Evolutionary conservation across 1,140 invertebrate genomes (phyloP).

Genomic region (Periplaneta americana): DNA sequence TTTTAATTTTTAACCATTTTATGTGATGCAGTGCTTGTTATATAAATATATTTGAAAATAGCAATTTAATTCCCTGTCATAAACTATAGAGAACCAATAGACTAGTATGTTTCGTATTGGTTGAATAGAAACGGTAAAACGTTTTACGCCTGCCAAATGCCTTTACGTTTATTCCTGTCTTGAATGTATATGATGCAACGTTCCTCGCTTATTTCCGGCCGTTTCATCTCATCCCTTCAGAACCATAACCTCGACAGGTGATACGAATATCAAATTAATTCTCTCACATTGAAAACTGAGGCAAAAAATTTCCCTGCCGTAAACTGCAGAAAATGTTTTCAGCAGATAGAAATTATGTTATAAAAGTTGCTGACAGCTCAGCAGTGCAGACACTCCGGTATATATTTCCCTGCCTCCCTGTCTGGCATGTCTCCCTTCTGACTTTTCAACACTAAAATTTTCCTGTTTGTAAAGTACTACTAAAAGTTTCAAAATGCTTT

Average conservation of each 20-base stretch:
- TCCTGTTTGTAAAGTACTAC: neutral
- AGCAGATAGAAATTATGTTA: neutral
- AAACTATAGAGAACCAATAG: no score
- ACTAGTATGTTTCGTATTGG: no score
- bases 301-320: neutral
- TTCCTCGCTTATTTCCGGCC: neutral
- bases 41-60: no score
- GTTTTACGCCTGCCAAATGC: no score
- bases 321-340: neutral
- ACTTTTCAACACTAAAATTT: neutral
- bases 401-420: no score
- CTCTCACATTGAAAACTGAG: neutral
- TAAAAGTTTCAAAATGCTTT: neutral
- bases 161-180: no score
- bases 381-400: neutral
- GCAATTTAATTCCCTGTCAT: no score
- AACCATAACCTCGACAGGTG: neutral
- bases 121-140: no score
- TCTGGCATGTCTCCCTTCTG: neutral
- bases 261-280: neutral
- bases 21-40: no score
- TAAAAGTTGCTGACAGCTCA: neutral
- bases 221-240: neutral
- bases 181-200: no score
- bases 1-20: no score